Evolutionary conservation across 2,797 vertebrate genomes (phyloP).

Genomic region (Alectoris magna): DNA sequence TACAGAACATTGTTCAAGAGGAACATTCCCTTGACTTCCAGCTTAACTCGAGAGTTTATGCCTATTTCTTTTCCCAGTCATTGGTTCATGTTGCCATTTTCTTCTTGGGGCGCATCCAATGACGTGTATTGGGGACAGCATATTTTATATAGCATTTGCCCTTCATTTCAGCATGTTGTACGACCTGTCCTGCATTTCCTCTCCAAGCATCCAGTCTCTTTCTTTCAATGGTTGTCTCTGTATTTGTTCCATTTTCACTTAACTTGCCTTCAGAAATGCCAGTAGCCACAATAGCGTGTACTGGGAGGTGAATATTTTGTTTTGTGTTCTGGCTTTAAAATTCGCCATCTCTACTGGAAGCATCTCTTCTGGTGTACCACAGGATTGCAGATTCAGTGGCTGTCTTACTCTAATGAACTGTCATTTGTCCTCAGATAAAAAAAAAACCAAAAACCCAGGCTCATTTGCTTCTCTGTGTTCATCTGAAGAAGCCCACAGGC

Average conservation of each 20-base stretch:
- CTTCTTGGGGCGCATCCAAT: accelerated
- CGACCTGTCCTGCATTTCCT: accelerated
- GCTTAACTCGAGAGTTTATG: neutral
- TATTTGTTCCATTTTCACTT: neutral
- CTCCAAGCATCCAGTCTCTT: neutral
- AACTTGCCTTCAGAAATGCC: neutral
- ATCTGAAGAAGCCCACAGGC: neutral
- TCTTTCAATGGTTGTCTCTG: neutral
- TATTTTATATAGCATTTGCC: neutral
- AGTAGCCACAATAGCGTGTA: neutral
- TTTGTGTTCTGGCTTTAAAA: neutral
- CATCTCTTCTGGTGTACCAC: neutral
- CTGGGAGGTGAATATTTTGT: neutral
- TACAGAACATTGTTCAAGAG: neutral
- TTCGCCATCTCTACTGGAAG: neutral
- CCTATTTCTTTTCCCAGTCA: neutral
- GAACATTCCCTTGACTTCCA: neutral
- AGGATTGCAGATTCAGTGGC: neutral
- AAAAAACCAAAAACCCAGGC: neutral
- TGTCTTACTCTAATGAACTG: neutral
- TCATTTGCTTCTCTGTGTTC: neutral
- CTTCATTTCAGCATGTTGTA: neutral
- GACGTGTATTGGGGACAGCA: too few species aligned
- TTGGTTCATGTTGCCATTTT: neutral
- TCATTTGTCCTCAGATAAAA: neutral